phyloP scores from a whole-genome alignment of 23 tunicate species.

The Styela plicata region DNA sequence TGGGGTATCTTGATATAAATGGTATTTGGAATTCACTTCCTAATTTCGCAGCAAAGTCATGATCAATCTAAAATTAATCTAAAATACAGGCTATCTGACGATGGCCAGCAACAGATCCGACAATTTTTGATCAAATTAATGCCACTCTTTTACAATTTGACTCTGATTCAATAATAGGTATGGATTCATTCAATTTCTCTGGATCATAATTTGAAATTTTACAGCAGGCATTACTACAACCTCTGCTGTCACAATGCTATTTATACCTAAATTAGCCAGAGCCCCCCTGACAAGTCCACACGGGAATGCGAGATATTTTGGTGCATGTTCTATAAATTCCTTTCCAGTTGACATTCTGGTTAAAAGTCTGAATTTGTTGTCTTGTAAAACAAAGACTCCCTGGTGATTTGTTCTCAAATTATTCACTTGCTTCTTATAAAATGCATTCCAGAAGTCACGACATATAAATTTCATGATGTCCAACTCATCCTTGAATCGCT shows the following conservation, averaged over 20 bases:
- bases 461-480: conserved; percentile 93
- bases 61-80: too few relatives aligned
- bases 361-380: conserved; percentile 66
- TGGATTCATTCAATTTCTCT: conserved; percentile 44
- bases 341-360: conserved; percentile 72
- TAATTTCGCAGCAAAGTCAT: too few relatives aligned
- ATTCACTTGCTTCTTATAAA: conserved; percentile 92
- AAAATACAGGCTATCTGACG: too few relatives aligned
- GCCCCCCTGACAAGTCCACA: conserved; percentile 97
- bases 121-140: too few relatives aligned
- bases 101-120: too few relatives aligned
- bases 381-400: conserved; percentile 95
- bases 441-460: conserved; percentile 87
- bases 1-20: too few relatives aligned
- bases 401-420: conserved; percentile 91
- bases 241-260: conserved; percentile 91
- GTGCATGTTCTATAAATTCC: conserved; percentile 78
- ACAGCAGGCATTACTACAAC: conserved; percentile 79
- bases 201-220: conserved; percentile 87
- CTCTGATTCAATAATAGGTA: too few relatives aligned
- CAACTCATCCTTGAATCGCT: conserved; percentile 85
- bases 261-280: conserved; percentile 68
- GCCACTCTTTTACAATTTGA: too few relatives aligned
- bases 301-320: conserved; percentile 86
- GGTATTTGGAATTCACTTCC: too few relatives aligned